These are phyloP conservation scores for Scolopax rusticola DNA, from an alignment of 2,797 vertebrate genomes.

Conservation along the genomic window DNA sequence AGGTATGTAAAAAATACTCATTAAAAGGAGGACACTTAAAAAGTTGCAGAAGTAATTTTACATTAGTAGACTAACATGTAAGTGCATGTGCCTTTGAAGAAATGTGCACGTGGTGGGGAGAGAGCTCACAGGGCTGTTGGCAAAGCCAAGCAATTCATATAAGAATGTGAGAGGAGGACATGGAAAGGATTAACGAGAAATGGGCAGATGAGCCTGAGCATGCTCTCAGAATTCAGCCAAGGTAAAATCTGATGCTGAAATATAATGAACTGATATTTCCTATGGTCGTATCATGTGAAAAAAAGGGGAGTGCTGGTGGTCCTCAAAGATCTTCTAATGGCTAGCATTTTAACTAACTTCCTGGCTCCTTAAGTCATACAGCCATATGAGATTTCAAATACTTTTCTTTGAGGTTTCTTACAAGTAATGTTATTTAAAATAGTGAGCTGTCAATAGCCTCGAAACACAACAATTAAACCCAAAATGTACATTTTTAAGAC, in stretches of 20 bases:
- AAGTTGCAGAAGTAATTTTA: neutral
- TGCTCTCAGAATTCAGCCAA: neutral
- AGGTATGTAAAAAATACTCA: neutral
- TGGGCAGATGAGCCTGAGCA: neutral
- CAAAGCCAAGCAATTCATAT: neutral
- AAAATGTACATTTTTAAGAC: neutral
- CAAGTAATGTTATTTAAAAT: neutral
- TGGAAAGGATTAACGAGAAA: neutral
- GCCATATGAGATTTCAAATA: neutral
- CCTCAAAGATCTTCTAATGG: neutral
- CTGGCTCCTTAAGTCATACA: neutral
- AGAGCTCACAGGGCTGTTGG: neutral
- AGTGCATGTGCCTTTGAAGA: neutral
- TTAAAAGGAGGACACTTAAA: neutral
- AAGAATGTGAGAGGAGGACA: neutral
- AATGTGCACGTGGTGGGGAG: neutral
- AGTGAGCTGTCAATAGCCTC: neutral
- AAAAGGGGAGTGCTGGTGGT: neutral
- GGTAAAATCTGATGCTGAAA: neutral
- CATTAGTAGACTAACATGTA: neutral
- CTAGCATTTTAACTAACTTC: neutral
- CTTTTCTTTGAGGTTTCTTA: neutral
- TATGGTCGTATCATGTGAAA: neutral
- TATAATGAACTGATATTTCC: neutral
- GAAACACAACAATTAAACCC: neutral